Evolutionary conservation across 30 jellyfish, hydroid and myxozoan species (phyloP).

Genomic region (Clytia hemisphaerica): DNA sequence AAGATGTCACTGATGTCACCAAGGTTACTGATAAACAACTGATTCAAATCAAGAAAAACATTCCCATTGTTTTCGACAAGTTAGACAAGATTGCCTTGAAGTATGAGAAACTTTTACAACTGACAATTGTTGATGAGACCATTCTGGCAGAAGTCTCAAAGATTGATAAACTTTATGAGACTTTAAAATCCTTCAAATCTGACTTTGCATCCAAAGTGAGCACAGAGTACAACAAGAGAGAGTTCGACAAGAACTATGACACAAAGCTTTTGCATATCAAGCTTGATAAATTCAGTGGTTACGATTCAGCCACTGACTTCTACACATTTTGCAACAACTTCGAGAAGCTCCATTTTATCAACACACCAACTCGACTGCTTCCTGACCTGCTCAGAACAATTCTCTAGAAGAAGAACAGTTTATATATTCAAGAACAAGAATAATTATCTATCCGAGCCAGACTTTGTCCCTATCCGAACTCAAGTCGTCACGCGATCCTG

Average conservation of each 20-base stretch:
- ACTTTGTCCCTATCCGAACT: background rate
- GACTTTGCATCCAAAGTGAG: too few species aligned
- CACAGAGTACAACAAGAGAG: background rate
- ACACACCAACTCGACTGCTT: background rate
- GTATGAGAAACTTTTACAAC: background rate
- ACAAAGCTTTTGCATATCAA: background rate
- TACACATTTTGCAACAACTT: background rate
- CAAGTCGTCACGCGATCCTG: too few species aligned
- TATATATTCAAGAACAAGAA: too few species aligned
- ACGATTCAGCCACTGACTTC: background rate
- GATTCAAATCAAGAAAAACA: background rate
- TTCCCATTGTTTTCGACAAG: too few species aligned
- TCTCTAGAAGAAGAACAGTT: too few species aligned
- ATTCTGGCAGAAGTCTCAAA: background rate
- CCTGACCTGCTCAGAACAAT: conserved; percentile 6
- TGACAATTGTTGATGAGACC: background rate
- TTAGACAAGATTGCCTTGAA: background rate
- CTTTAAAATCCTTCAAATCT: background rate
- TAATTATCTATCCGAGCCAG: background rate
- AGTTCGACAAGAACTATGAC: background rate
- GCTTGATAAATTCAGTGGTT: conserved; percentile 1
- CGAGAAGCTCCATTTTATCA: background rate
- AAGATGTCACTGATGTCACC: too few species aligned
- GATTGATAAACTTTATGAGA: conserved; percentile 1
- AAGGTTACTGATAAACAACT: conserved; percentile 1